These are phyloP conservation scores for Tenthredo notha DNA, from an alignment of 2,888 invertebrate species.

Conservation along the genomic window DNA sequence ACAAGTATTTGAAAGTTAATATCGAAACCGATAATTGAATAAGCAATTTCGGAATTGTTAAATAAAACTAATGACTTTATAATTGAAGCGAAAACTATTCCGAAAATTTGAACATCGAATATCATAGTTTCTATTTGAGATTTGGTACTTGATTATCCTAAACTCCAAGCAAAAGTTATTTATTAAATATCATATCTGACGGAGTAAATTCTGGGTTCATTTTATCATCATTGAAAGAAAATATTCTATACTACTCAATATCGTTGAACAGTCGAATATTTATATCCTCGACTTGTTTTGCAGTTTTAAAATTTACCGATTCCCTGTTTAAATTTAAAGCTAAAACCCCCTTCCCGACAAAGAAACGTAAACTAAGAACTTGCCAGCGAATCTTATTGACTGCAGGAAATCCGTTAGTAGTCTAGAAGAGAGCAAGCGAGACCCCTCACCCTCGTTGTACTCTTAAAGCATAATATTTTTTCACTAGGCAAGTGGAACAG, in stretches of 20 bases:
- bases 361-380: background rate
- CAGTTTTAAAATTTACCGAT: background rate
- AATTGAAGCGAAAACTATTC: background rate
- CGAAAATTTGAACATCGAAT: background rate
- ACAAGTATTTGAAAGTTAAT: background rate
- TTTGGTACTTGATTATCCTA: background rate
- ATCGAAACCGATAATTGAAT: background rate
- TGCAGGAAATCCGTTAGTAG: slow-evolving; percentile 18
- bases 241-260: background rate
- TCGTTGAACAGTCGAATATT: background rate
- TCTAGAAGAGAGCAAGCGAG: background rate
- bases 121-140: background rate
- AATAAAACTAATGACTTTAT: background rate
- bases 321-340: background rate
- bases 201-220: background rate
- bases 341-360: background rate
- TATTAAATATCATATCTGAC: background rate
- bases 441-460: background rate
- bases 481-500: background rate
- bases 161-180: background rate
- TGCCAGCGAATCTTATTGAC: slow-evolving; percentile 36
- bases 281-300: background rate
- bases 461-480: slow-evolving; percentile 23
- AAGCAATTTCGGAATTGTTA: background rate
- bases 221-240: background rate